Base-by-base conservation (phyloP, 2,888 invertebrate species). In the Spatulosminthurus flaviceps region DNA sequence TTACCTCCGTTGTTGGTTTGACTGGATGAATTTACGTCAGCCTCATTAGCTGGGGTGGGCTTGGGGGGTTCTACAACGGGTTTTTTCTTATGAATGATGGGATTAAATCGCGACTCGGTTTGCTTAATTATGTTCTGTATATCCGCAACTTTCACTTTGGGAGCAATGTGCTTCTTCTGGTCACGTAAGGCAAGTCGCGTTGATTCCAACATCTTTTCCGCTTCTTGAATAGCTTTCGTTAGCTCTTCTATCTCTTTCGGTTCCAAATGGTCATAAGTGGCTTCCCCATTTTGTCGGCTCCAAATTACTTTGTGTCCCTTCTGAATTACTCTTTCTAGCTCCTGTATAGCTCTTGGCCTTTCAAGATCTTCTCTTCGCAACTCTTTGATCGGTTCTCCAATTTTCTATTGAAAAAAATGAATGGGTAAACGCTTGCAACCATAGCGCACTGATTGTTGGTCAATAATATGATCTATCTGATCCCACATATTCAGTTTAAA, bases 321-420 rank as follows among this genome's bases (percentile, higher is more conserved):
- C 87, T 95, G 94, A 76, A 98, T 90, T 24, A 92, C 89, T 80
- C 91, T 90, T 61, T 93, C 93, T 70, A 96, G 91, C 85, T 94
- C 93, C 82, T 97, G 95, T 82, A 97, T 89, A 0, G 93, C 94
- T 0, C 90, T 89, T 1, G 94, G 94, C 85, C 96, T 91, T 19
- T 93, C 90, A 87, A 95, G 94, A 84, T 90, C 93, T 88, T 98
- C 98, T 61, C 91, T 88, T 85, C 92, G 92, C 69, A 97, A 91
- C 83, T 92, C 92, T 86, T 94, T 94, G 79, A 98, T 94, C 0
- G 97, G 96, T 87, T 97, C 95, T 13, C 97, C 97, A 88, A 93
- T 91, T 82, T 91, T 91, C 90, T 93, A 90, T 84, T 34, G 9
- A 28, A 22, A 29, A 43, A 41, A 5, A 71, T 43, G 19, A n/a